Base-by-base conservation (phyloP, 2,113 vertebrate species). In the Peromyscus californicus region DNA sequence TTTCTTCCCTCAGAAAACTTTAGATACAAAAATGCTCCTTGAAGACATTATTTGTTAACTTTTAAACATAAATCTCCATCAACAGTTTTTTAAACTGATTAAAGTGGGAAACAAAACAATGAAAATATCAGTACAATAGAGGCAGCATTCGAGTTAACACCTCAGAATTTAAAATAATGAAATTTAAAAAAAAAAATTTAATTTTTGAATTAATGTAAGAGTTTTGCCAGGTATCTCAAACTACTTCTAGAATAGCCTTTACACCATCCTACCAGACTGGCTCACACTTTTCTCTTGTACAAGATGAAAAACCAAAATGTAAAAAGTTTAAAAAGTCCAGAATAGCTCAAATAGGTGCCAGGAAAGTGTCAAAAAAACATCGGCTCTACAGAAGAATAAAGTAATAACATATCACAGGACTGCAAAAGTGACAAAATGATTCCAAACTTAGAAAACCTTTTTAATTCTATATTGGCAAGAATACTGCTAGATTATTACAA, bases 1-100 rank as follows among this genome's bases (percentile, higher is more conserved):
- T 16, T n/a, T 65, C 45, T 89, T 88, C 61, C 29, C 75, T 97
- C 45, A 72, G 67, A 67, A 95, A 97, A 96, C 2, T 63, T 95
- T 24, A 70, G 39, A 51, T 45, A 51, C 10, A 75, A 59, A 70
- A 80, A 95, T 59, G 74, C 5, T n/a, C 65, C 54, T 91, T 78
- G 45, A 96, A 78, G 19, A 33, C 63, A 79, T 83, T 87, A 74
- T 13, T 65, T 65, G 51, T 15, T 87, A 54, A 21, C 63, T 72
- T n/a, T 69, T 93, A 63, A 89, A 85, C 31, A 54, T 42, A 61
- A 95, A 65, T 89, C 9, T 11, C 36, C 59, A 78, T 31, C 15
- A 33, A 61, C 24, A 33, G 39, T 1, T 54, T 85, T 88, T 61
- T 86, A 92, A 95, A 80, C 79, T 45, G 39, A 19, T 75, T 70